These are phyloP conservation scores for Motacilla alba DNA, from an alignment of 2,113 vertebrate species.

Conservation along the genomic window DNA sequence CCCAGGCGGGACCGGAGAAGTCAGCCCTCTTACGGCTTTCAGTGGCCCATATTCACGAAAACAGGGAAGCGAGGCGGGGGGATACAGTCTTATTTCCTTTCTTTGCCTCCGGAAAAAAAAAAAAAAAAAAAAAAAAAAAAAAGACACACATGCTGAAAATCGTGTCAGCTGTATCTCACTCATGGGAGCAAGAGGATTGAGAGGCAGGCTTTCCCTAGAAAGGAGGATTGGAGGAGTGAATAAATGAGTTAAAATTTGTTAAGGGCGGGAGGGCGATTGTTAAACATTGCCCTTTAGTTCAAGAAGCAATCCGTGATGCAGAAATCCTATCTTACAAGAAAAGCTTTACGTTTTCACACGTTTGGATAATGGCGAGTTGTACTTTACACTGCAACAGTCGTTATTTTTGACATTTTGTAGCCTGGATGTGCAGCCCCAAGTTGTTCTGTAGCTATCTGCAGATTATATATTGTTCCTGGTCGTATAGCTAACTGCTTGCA, in stretches of 20 bases:
- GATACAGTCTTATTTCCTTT: background rate
- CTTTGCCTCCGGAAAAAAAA: background rate
- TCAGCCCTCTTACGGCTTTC: background rate
- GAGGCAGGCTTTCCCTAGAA: background rate
- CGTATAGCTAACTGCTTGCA: background rate
- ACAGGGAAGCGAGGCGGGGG: background rate
- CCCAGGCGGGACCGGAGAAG: background rate
- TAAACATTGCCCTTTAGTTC: slow-evolving; percentile 27
- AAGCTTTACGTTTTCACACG: background rate
- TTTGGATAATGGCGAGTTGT: background rate
- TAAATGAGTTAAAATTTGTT: slow-evolving; percentile 20
- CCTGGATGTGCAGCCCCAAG: background rate
- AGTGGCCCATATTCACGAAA: background rate
- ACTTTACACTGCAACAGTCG: background rate
- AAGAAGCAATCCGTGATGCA: background rate
- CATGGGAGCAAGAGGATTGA: background rate
- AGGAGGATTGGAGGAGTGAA: background rate
- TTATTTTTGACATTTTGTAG: background rate
- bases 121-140: background rate
- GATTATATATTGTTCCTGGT: background rate
- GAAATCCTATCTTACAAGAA: background rate
- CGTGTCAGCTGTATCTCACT: background rate
- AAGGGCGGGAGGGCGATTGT: background rate
- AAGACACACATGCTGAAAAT: background rate
- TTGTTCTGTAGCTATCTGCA: background rate